Percentiles rank a stretch among this genome's conserved stretches.
Evolutionary conservation across 2,113 vertebrate genomes (phyloP).

Genomic region (Salvelinus alpinus): DNA sequence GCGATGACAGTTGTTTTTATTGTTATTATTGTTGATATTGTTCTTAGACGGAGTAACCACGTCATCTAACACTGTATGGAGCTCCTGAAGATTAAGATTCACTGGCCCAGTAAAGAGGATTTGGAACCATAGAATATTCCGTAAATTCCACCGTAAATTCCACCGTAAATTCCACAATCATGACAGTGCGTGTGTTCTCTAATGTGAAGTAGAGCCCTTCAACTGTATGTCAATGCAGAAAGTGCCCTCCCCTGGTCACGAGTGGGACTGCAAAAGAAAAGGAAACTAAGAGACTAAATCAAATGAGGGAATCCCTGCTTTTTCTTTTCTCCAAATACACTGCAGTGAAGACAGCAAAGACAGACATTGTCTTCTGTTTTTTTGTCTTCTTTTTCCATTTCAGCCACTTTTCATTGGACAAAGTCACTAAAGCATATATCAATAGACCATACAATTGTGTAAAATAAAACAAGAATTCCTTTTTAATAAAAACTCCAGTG

Average conservation of each 20-base stretch:
- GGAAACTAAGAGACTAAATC: not conserved
- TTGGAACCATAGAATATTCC: conserved; percentile 25
- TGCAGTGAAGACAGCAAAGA: not conserved
- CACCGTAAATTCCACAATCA: too few species aligned
- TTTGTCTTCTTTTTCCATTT: too few species aligned
- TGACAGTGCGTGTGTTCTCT: not conserved
- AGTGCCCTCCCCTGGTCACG: conserved; percentile 47
- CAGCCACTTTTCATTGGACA: too few species aligned
- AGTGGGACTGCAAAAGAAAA: not conserved
- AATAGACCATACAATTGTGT: too few species aligned
- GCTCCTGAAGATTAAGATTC: conserved; percentile 46
- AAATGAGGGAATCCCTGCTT: not conserved
- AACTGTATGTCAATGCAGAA: conserved; percentile 17
- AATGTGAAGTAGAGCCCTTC: not conserved
- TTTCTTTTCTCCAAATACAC: not conserved
- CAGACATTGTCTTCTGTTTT: too few species aligned
- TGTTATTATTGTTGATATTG: conserved; percentile 31
- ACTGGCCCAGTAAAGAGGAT: conserved; percentile 57
- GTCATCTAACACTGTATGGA: conserved; percentile 19
- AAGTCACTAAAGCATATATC: too few species aligned
- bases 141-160: too few species aligned
- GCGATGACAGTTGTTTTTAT: conserved; percentile 35
- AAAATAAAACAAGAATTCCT: too few species aligned
- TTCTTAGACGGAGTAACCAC: conserved; percentile 15
- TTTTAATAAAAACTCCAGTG: not conserved